phyloP scores from a whole-genome alignment of 2,888 invertebrate genomes.

The Callosobruchus maculatus region DNA sequence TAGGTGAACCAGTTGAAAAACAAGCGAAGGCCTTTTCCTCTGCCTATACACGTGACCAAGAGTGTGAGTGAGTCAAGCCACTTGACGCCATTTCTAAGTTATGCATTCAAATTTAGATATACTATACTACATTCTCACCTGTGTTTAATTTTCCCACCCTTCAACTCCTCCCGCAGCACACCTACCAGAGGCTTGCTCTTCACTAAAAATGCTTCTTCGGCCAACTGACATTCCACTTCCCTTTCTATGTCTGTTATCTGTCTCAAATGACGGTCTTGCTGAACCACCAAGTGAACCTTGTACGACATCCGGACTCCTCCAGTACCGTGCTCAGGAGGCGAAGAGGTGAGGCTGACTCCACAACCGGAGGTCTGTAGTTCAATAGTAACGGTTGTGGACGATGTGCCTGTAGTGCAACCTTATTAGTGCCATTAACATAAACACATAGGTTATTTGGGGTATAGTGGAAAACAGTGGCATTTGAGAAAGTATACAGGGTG shows the following conservation, averaged over 20 bases:
- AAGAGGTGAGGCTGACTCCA: constrained; percentile 60
- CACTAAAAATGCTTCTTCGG: constrained; percentile 55
- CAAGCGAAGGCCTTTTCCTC: too few relatives aligned
- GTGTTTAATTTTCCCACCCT: constrained; percentile 21
- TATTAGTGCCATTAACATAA: too few relatives aligned
- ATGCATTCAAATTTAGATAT: neutral
- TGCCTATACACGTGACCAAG: too few relatives aligned
- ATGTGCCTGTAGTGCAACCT: constrained; percentile 10
- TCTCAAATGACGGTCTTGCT: constrained; percentile 71
- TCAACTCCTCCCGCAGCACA: constrained; percentile 53
- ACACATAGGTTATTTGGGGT: neutral
- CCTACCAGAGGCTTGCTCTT: constrained; percentile 55
- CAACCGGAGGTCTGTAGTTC: constrained; percentile 63
- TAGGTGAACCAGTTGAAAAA: too few relatives aligned
- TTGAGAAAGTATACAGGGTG: too few relatives aligned
- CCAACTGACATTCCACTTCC: constrained; percentile 59
- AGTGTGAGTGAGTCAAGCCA: too few relatives aligned
- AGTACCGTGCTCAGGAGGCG: constrained; percentile 46
- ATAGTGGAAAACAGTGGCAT: too few relatives aligned
- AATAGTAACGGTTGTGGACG: constrained; percentile 37
- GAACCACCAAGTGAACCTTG: constrained; percentile 65
- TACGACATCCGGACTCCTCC: constrained; percentile 57
- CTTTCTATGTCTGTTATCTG: constrained; percentile 70
- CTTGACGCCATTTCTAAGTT: too few relatives aligned
- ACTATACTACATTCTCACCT: constrained; percentile 21